These are phyloP conservation scores for Alfaro cultratus DNA, from an alignment of 2,797 vertebrate species.

Conservation along the genomic window DNA sequence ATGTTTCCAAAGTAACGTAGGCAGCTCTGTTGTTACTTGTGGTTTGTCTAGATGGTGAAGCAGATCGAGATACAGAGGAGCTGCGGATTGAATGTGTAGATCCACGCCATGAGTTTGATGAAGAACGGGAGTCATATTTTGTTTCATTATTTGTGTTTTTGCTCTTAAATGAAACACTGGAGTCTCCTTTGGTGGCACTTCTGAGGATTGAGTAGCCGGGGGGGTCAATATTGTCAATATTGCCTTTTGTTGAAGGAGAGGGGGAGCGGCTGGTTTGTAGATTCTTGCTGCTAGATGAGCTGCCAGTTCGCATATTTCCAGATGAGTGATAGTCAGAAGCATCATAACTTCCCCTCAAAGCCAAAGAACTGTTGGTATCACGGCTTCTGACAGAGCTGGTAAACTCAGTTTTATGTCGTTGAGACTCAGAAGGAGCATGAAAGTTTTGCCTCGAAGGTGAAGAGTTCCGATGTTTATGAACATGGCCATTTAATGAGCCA, in stretches of 20 bases:
- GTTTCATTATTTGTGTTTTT: conserved; percentile 51
- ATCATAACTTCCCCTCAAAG: conserved; percentile 55
- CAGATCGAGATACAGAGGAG: conserved; percentile 65
- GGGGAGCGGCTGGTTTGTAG: conserved; percentile 43
- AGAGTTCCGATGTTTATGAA: conserved; percentile 54
- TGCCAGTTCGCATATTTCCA: conserved; percentile 54
- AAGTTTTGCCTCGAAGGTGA: conserved; percentile 63
- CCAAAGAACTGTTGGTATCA: conserved; percentile 42
- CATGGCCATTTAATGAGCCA: conserved; percentile 32
- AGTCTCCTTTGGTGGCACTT: conserved; percentile 61
- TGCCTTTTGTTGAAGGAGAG: conserved; percentile 57
- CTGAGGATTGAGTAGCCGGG: conserved; percentile 67
- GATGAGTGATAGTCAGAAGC: conserved; percentile 38
- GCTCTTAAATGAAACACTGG: conserved; percentile 49
- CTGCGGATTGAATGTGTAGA: conserved; percentile 68
- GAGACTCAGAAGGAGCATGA: conserved; percentile 60
- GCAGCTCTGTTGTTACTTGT: conserved; percentile 44
- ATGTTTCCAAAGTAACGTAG: conserved; percentile 52
- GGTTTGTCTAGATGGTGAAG: conserved; percentile 66
- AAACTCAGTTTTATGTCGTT: conserved; percentile 55
- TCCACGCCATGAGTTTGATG: conserved; percentile 63
- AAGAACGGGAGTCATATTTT: conserved; percentile 58
- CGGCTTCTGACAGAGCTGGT: conserved; percentile 32
- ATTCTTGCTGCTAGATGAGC: conserved; percentile 44
- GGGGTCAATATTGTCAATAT: conserved; percentile 45